phyloP scores from a whole-genome alignment of 1,140 invertebrate species.

The Drusus annulatus region DNA sequence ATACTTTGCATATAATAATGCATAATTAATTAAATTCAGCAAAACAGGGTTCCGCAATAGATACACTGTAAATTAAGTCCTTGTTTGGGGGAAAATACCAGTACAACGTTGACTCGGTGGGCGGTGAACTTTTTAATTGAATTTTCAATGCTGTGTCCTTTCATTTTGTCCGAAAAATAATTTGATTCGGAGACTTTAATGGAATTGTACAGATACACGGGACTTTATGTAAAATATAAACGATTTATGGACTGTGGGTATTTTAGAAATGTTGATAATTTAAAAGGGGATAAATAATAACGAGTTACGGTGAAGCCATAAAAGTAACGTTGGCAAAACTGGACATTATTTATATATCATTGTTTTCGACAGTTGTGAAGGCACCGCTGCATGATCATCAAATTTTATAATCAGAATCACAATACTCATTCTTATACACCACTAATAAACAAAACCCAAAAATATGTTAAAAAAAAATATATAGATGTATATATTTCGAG shows the following conservation, averaged over 20 bases:
- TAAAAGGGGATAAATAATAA: constrained; percentile 3
- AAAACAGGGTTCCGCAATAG: background rate
- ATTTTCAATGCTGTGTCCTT: constrained; percentile 27
- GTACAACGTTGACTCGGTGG: background rate
- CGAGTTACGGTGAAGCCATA: no score
- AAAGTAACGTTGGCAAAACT: no score
- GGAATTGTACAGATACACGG: background rate
- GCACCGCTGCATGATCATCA: no score
- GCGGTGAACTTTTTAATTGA: constrained; percentile 34
- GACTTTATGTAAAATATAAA: constrained; percentile 4
- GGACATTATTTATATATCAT: no score
- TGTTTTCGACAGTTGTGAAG: no score
- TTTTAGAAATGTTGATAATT: background rate
- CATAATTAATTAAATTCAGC: background rate
- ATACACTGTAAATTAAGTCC: constrained; percentile 1
- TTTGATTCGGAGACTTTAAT: constrained; percentile 27
- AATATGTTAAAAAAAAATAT: no score
- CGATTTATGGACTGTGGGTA: background rate
- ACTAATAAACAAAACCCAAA: no score
- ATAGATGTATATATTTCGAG: no score
- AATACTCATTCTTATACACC: no score
- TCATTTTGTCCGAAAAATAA: constrained; percentile 33
- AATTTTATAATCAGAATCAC: no score
- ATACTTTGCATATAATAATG: no score
- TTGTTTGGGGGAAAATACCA: background rate